These are phyloP conservation scores for Tribolium madens DNA, from an alignment of 1,140 invertebrate genomes.

Conservation along the genomic window DNA sequence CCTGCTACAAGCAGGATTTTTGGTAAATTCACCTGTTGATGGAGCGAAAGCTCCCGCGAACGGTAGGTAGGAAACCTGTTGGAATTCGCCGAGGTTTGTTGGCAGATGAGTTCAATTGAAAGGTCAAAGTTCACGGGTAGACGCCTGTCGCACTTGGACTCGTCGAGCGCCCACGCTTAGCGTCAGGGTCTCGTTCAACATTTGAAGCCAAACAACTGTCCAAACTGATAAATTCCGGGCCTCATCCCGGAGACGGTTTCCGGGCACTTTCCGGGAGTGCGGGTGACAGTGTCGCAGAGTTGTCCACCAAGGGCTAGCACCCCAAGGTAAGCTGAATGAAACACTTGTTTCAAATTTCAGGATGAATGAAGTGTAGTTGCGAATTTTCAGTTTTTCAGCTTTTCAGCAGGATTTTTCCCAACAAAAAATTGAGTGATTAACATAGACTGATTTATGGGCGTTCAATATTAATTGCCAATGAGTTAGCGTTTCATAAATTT, in stretches of 20 bases:
- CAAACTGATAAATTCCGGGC: constrained; percentile 28
- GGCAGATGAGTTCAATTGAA: constrained; percentile 52
- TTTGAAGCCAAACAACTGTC: constrained; percentile 26
- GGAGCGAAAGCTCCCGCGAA: constrained; percentile 17
- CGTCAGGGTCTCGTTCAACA: constrained; percentile 32
- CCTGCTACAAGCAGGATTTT: no score
- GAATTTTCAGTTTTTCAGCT: background rate
- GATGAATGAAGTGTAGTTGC: no score
- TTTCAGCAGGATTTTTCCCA: no score
- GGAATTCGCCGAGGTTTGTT: constrained; percentile 48
- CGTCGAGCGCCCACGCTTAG: constrained; percentile 52
- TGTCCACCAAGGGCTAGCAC: background rate
- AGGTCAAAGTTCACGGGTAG: constrained; percentile 55
- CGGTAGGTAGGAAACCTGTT: constrained; percentile 45
- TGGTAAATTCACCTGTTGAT: constrained; percentile 27
- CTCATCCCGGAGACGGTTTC: background rate
- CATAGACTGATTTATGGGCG: constrained; percentile 6
- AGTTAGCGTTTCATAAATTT: constrained; percentile 19
- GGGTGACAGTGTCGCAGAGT: background rate
- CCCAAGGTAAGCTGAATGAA: constrained; percentile 9
- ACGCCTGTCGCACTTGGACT: constrained; percentile 53
- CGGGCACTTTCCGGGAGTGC: constrained; percentile 26
- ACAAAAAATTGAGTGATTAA: background rate
- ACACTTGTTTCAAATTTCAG: background rate
- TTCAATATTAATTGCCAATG: constrained; percentile 25